Conservation (phyloP, 2,888 invertebrate species). For the Ochropacha duplaris region DNA sequence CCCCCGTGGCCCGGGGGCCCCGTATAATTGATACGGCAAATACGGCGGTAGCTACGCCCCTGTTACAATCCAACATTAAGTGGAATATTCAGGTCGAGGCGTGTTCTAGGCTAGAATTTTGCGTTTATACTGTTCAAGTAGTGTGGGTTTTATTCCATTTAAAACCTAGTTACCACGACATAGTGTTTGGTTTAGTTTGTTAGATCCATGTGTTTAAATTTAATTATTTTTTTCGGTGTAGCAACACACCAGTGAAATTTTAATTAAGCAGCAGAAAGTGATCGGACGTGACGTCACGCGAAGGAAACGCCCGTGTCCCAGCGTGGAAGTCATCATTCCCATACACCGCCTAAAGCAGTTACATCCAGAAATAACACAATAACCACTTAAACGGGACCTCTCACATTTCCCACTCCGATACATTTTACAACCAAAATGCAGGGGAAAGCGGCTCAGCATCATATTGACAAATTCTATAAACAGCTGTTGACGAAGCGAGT, state of each 20-base stretch:
- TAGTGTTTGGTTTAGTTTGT: neutral
- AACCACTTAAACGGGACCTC: conserved; percentile 32
- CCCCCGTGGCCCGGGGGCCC: too few species aligned
- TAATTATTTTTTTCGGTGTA: too few species aligned
- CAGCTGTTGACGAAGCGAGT: conserved; percentile 72
- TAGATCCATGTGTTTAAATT: neutral
- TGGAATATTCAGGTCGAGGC: conserved; percentile 7
- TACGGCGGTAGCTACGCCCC: too few species aligned
- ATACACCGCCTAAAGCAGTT: conserved; percentile 55
- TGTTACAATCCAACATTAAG: conserved; percentile 7
- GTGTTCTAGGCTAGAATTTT: neutral
- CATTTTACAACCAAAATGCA: conserved; percentile 12
- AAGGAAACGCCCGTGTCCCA: conserved; percentile 69
- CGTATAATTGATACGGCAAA: too few species aligned
- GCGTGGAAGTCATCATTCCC: conserved; percentile 74
- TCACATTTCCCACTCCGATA: conserved; percentile 12
- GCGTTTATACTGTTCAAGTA: neutral
- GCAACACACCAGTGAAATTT: neutral
- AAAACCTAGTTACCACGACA: neutral
- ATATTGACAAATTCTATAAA: conserved; percentile 62
- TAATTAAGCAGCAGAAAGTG: conserved; percentile 7
- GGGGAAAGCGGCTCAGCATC: conserved; percentile 37
- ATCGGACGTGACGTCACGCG: conserved; percentile 69
- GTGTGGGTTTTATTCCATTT: neutral
- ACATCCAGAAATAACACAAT: conserved; percentile 66